These are phyloP conservation scores for Emydocephalus ijimae DNA, from an alignment of 2,113 vertebrate genomes.

Conservation along the genomic window DNA sequence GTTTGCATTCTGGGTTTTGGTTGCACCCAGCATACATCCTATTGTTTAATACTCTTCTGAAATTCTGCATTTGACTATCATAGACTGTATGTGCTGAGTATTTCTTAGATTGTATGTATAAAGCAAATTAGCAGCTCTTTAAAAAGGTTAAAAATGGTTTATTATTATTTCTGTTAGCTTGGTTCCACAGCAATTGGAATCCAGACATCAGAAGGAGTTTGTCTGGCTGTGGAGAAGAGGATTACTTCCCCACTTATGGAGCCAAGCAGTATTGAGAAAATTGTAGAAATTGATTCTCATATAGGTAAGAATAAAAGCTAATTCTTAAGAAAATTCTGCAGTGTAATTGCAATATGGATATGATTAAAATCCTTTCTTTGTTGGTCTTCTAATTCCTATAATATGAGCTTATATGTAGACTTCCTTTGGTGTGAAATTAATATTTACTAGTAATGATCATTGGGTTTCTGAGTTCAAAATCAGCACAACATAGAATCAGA, in stretches of 20 bases:
- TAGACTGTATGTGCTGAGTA: fast-evolving
- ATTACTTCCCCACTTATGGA: conserved; percentile 98
- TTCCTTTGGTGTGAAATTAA: fast-evolving
- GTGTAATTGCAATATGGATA: background rate
- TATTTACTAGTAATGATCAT: background rate
- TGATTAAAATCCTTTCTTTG: background rate
- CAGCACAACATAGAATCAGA: conserved; percentile 26
- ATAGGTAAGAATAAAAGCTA: conserved; percentile 76
- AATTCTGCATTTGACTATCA: fast-evolving
- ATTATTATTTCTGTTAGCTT: conserved; percentile 68
- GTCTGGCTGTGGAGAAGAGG: conserved; percentile 96
- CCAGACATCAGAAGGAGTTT: conserved; percentile 94
- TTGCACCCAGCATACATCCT: background rate
- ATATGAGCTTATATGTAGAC: background rate
- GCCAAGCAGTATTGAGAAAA: conserved; percentile 98
- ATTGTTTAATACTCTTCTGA: background rate
- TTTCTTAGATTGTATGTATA: fast-evolving
- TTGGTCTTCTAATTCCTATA: background rate
- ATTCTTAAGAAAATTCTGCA: background rate
- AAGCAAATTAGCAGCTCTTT: background rate
- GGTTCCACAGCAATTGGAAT: conserved; percentile 98
- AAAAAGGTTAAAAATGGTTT: background rate
- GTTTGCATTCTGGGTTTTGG: background rate
- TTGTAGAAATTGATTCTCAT: conserved; percentile 95
- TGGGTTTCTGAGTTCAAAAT: conserved; percentile 47